Evolutionary conservation across 2,888 invertebrate species (phyloP).

Genomic region (Lasioglossum morio): DNA sequence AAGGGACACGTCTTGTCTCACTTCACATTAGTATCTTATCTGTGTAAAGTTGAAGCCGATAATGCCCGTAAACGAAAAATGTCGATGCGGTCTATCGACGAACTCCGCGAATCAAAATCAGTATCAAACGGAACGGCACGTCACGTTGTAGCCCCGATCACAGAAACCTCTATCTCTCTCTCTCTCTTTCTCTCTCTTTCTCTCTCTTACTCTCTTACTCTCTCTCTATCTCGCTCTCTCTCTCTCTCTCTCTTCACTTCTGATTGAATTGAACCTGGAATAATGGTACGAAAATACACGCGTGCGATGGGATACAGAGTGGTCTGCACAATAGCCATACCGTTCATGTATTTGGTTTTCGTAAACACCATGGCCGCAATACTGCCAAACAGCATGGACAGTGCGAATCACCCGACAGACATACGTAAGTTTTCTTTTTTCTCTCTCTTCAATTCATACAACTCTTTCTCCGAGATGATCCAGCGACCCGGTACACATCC

Average conservation of each 20-base stretch:
- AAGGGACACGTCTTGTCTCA: constrained; percentile 60
- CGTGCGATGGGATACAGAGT: constrained; percentile 78
- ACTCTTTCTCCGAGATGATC: neutral
- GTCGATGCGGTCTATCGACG: constrained; percentile 52
- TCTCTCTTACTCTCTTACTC: too few species aligned
- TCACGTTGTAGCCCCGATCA: constrained; percentile 24
- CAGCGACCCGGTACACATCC: neutral
- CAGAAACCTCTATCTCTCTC: neutral
- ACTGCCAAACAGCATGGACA: constrained; percentile 52
- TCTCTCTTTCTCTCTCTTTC: too few species aligned
- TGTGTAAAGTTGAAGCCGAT: constrained; percentile 50
- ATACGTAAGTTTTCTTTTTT: constrained; percentile 67
- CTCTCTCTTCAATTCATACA: neutral
- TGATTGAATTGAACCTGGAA: constrained; percentile 4
- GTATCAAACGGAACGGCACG: constrained; percentile 68
- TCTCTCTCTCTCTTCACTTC: neutral
- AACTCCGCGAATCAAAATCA: constrained; percentile 59
- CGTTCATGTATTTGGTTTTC: constrained; percentile 77
- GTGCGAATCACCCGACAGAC: constrained; percentile 37
- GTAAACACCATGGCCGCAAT: constrained; percentile 69
- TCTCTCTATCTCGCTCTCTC: too few species aligned
- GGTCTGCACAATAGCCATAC: constrained; percentile 77
- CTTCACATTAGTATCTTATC: constrained; percentile 68
- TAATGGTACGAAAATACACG: constrained; percentile 77
- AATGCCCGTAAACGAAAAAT: constrained; percentile 62